phyloP scores from a whole-genome alignment of 92 coral and sea anemone species.

The Siderastrea siderea region DNA sequence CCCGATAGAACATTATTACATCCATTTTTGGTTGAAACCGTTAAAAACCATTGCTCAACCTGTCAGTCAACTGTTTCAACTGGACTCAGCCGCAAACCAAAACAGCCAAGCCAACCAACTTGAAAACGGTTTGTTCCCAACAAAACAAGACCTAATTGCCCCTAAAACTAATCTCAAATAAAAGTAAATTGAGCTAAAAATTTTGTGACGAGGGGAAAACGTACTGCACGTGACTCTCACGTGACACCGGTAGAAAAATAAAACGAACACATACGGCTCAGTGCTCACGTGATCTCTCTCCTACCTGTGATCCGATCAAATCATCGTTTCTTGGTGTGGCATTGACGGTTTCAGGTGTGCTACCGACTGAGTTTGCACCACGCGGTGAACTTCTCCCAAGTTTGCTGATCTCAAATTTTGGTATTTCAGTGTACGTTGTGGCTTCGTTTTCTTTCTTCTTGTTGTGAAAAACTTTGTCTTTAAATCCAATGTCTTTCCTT shows the following conservation, averaged over 20 bases:
- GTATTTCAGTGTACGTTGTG: background rate
- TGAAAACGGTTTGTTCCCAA: too few relatives aligned
- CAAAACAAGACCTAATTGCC: too few relatives aligned
- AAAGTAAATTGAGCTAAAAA: too few relatives aligned
- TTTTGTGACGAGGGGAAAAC: too few relatives aligned
- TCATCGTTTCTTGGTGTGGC: background rate
- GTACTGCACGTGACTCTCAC: background rate
- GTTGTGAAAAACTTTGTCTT: background rate
- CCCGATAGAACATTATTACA: too few relatives aligned
- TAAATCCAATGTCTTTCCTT: constrained; percentile 1
- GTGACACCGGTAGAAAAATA: background rate
- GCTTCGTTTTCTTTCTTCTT: background rate
- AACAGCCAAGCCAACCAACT: too few relatives aligned
- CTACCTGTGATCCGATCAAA: constrained; percentile 2
- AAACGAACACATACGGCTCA: background rate
- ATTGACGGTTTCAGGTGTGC: background rate
- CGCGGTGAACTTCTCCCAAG: background rate
- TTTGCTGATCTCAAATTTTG: background rate
- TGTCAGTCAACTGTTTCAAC: too few relatives aligned
- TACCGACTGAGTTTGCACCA: background rate
- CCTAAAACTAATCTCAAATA: too few relatives aligned
- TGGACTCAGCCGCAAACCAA: too few relatives aligned
- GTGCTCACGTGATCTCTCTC: background rate
- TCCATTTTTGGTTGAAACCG: too few relatives aligned
- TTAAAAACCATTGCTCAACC: too few relatives aligned